Evolutionary conservation across 2,113 vertebrate genomes (phyloP), one percentile per base, ranked within the genome.

Genomic region (Hyperopisus bebe): DNA sequence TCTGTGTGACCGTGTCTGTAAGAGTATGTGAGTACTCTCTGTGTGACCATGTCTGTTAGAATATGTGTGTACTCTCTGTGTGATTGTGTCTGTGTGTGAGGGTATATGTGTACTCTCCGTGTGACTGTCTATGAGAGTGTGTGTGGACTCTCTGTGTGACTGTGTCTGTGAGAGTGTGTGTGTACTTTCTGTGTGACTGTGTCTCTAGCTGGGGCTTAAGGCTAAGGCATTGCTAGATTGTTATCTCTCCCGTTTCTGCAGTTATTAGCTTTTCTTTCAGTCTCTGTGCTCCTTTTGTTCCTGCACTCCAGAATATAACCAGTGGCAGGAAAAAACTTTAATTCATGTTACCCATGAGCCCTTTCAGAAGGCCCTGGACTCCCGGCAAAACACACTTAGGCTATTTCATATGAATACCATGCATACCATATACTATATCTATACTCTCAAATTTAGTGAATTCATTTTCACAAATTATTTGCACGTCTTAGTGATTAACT

Each of bases 221-320:
- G n/a, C 62, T 4, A 27, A 11, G 62, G 10, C 10, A 31, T n/a
- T 66, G n/a, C 9, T 31, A 70, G 58, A 88, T 90, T 58, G 35
- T 89, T 66, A 70, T 91, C 90, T 90, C 42, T 87, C 66, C 88
- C 39, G 39, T 55, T 53, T 47, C 66, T 88, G 84, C 88, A 90
- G 87, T 90, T 89, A 91, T 92, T 91, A 89, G 53, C 89, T 90
- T 86, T 42, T n/a, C 24, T 31, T 46, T 35, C 42, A 0, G 87
- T 31, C 87, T 44, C 44, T 39, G 13, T 24, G 19, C 39, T 70
- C 5, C 24, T 48, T 48, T 27, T 74, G 11, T 74, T 88, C 31
- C 88, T 66, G 46, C 17, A 74, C 58, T 46, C 13, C 88, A 74
- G 55, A 88, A 47, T 74, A 7, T 47, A 70, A 24, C 62, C 88